A percentile compares a stretch with the other conserved stretches of the same genome.
Evolutionary conservation across 2,888 invertebrate genomes (phyloP).

Genomic region (Drosophila suboccidentalis): DNA sequence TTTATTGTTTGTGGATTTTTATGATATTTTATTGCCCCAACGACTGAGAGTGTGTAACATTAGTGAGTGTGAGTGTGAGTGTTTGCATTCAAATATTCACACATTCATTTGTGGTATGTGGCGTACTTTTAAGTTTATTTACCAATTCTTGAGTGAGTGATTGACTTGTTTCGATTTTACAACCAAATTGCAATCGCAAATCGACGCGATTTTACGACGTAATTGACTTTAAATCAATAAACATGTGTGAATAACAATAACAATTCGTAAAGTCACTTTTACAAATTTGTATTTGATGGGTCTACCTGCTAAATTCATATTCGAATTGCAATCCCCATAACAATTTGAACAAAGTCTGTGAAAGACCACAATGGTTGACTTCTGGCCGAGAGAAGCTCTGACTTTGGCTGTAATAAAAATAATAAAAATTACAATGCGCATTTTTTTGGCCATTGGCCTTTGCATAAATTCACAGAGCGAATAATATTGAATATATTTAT

Average conservation of each 20-base stretch:
- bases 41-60: conserved; percentile 1
- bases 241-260: conserved; percentile 8
- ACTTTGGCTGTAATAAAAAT: conserved; percentile 30
- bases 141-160: conserved; percentile 48
- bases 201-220: conserved; percentile 41
- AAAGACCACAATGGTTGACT: neutral
- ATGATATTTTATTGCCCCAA: conserved; percentile 61
- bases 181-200: conserved; percentile 32
- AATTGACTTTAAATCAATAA: conserved; percentile 31
- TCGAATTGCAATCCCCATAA: conserved; percentile 13
- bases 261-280: conserved; percentile 6
- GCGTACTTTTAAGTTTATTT: conserved; percentile 41
- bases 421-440: conserved; percentile 43
- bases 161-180: conserved; percentile 56
- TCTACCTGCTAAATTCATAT: conserved; percentile 2
- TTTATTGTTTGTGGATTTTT: conserved; percentile 55
- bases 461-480: conserved; percentile 60
- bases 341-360: conserved; percentile 29
- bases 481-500: conserved; percentile 66
- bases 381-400: conserved; percentile 3
- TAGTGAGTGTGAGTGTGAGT: conserved; percentile 5
- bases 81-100: conserved; percentile 20
- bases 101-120: conserved; percentile 34
- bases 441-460: conserved; percentile 59
- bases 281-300: neutral